phyloP scores from a whole-genome alignment of 2,797 vertebrate genomes.

The Gallinago nigripennis region DNA sequence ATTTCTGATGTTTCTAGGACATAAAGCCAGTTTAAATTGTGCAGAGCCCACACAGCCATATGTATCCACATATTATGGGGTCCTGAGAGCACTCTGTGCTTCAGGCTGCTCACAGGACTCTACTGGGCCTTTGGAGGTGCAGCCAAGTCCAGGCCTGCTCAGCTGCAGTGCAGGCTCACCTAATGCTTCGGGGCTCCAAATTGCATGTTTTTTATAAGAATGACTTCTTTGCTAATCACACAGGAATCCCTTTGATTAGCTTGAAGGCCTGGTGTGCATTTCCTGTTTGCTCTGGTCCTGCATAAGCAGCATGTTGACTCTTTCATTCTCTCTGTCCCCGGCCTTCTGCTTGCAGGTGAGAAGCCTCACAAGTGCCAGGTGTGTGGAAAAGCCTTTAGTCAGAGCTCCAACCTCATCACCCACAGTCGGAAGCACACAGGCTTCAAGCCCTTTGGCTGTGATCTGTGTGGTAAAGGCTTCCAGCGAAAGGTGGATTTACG shows the following conservation, averaged over 20 bases:
- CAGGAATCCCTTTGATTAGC: background rate
- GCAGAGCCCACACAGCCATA: background rate
- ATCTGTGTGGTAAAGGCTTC: constrained; percentile 96
- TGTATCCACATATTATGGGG: background rate
- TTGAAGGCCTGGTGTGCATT: background rate
- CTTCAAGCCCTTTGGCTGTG: constrained; percentile 97
- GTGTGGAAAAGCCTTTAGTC: constrained; percentile 98
- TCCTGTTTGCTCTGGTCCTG: background rate
- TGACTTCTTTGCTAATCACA: background rate
- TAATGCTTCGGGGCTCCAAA: background rate
- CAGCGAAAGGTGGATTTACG: constrained; percentile 97
- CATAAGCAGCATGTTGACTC: background rate
- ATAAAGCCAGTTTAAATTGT: background rate
- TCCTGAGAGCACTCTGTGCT: background rate
- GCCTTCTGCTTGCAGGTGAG: constrained; percentile 83
- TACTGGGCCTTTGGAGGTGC: background rate
- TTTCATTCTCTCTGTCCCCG: background rate
- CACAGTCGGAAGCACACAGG: constrained; percentile 98
- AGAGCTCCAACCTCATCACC: constrained; percentile 99
- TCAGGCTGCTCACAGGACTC: background rate
- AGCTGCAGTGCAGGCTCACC: background rate
- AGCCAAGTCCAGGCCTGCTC: background rate
- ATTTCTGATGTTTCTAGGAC: background rate
- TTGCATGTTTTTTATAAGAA: background rate
- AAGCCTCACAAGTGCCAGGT: constrained; percentile 99